Conservation (phyloP, 2,888 invertebrate species). For the Leptopilina syphax region DNA sequence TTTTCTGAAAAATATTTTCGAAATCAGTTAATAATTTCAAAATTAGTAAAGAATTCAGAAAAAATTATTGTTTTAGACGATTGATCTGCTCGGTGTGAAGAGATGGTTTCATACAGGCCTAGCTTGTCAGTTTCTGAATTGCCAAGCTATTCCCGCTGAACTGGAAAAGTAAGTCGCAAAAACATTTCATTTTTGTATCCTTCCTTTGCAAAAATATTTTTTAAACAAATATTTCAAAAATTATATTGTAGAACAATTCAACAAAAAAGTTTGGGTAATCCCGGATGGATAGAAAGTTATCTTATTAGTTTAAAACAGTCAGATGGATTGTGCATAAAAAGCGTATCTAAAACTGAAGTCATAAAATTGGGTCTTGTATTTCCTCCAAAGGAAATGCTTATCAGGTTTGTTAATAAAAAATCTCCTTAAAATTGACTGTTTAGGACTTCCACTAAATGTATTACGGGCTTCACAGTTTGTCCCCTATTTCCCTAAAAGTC, state of each 20-base stretch:
- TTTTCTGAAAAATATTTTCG: no score
- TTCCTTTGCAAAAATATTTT: background rate
- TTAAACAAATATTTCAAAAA: background rate
- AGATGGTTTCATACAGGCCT: constrained; percentile 81
- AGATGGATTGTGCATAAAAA: constrained; percentile 77
- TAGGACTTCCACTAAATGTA: no score
- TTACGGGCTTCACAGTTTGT: no score
- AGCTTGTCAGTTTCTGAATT: constrained; percentile 82
- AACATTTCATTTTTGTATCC: background rate
- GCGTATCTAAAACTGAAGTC: constrained; percentile 70
- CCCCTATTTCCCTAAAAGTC: no score
- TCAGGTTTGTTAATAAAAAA: constrained; percentile 52
- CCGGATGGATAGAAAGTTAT: constrained; percentile 84
- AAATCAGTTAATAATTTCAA: no score
- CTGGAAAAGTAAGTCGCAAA: constrained; percentile 79
- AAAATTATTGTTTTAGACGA: constrained; percentile 56
- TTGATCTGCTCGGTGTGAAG: constrained; percentile 78
- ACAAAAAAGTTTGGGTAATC: constrained; percentile 81
- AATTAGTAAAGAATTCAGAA: no score
- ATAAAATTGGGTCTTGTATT: constrained; percentile 66
- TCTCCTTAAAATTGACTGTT: background rate
- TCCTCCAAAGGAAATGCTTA: constrained; percentile 64
- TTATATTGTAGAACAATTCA: constrained; percentile 77
- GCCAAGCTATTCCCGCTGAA: constrained; percentile 81
- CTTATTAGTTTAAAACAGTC: constrained; percentile 80